phyloP scores from a whole-genome alignment of 2,113 vertebrate genomes.

The Vidua macroura region DNA sequence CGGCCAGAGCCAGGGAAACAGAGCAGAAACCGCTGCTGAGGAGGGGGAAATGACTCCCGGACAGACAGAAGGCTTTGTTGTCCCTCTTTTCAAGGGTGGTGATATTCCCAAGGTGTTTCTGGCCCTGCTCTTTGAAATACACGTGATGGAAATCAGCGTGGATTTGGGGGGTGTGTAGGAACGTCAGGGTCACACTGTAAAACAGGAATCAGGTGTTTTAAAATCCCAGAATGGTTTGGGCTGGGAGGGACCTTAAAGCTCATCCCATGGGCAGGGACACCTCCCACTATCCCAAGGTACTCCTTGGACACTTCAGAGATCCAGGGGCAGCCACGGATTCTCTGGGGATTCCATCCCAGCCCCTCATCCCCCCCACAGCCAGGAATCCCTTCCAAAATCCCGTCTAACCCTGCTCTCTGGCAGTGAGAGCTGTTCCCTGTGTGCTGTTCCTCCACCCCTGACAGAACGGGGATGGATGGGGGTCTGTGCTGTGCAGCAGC shows the following conservation, averaged over 20 bases:
- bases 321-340: not conserved
- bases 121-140: not conserved
- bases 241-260: not conserved
- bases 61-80: rapidly evolving
- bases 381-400: not conserved
- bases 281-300: not conserved
- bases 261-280: not conserved
- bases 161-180: not conserved
- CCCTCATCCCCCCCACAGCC: not conserved
- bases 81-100: not conserved
- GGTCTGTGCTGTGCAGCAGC: not conserved
- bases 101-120: not conserved
- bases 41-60: not conserved
- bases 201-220: rapidly evolving
- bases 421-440: not conserved
- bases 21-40: rapidly evolving
- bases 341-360: not conserved
- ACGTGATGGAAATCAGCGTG: not conserved
- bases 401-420: rapidly evolving
- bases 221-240: not conserved
- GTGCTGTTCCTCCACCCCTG: not conserved
- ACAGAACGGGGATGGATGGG: not conserved
- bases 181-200: rapidly evolving
- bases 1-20: not conserved
- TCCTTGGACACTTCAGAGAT: not conserved